Conservation (phyloP, 2,113 vertebrate genomes). For the Cryptomyrus ogoouensis region DNA sequence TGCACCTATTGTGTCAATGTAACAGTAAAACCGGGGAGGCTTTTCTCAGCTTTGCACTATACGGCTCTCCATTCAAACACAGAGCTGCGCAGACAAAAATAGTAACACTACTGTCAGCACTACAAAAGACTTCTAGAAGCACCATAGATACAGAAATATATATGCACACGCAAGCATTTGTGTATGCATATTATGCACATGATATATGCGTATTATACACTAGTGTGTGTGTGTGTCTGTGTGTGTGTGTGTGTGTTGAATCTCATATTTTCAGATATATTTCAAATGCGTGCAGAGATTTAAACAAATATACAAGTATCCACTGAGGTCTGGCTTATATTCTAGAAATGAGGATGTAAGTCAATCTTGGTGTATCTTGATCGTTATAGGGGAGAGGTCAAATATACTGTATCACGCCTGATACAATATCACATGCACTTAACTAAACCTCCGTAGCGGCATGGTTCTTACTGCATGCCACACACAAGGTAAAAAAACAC, state of each 20-base stretch:
- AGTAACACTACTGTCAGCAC: slow-evolving; percentile 44
- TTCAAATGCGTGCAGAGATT: neutral
- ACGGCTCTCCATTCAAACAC: slow-evolving; percentile 31
- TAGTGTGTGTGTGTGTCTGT: neutral
- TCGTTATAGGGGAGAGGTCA: neutral
- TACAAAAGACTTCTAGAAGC: slow-evolving; percentile 33
- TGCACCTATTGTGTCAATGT: slow-evolving; percentile 3
- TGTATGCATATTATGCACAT: neutral
- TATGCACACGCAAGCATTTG: slow-evolving; percentile 30
- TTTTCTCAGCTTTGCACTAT: neutral
- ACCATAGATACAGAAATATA: slow-evolving; percentile 45
- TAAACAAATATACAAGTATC: neutral
- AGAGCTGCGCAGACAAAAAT: slow-evolving; percentile 12
- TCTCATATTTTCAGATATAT: neutral
- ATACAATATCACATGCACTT: neutral
- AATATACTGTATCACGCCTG: neutral
- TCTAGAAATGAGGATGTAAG: neutral
- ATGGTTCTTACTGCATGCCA: neutral
- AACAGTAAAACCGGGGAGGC: neutral
- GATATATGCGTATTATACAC: neutral
- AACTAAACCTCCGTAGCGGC: neutral
- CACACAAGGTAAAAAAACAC: neutral
- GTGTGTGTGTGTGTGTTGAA: neutral
- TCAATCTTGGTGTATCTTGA: neutral
- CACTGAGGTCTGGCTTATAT: neutral